Evolutionary conservation across 2,888 invertebrate species (phyloP).

Genomic region (Linnaemya vulpina): DNA sequence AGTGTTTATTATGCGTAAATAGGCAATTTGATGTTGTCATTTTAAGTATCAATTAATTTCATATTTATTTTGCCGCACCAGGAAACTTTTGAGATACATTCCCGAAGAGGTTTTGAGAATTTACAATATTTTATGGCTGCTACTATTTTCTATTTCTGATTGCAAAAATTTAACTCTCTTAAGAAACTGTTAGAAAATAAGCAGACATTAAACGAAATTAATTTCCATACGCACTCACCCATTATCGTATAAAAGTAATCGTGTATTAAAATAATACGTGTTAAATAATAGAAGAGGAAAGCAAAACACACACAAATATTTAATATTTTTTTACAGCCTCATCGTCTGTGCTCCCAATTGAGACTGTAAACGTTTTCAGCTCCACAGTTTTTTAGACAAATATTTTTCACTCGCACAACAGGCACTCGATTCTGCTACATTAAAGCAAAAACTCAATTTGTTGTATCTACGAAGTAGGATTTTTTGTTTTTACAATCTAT

Average conservation of each 20-base stretch:
- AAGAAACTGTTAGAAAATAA: too few relatives aligned
- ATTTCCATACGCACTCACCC: conserved; percentile 33
- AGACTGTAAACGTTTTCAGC: not conserved
- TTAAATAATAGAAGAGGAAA: not conserved
- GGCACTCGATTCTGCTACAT: not conserved
- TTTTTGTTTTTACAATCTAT: not conserved
- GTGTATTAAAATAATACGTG: not conserved
- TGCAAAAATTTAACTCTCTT: too few relatives aligned
- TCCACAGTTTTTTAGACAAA: conserved; percentile 1
- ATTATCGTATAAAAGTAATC: not conserved
- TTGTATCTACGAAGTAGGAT: conserved; percentile 6
- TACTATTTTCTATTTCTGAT: too few relatives aligned
- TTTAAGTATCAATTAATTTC: not conserved
- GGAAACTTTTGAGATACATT: too few relatives aligned
- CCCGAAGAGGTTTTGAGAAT: not conserved
- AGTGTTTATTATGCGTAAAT: conserved; percentile 2
- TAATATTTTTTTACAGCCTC: not conserved
- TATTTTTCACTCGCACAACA: too few relatives aligned
- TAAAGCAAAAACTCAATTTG: not conserved
- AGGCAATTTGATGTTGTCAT: not conserved
- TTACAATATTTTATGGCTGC: too few relatives aligned
- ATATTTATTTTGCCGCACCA: too few relatives aligned
- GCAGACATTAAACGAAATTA: too few relatives aligned
- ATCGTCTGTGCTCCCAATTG: conserved; percentile 17
- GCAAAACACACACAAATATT: not conserved